Percentiles rank a stretch among this genome's conserved stretches.
Conservation (phyloP, 2,888 invertebrate species). For the Nomada hirtipes region DNA sequence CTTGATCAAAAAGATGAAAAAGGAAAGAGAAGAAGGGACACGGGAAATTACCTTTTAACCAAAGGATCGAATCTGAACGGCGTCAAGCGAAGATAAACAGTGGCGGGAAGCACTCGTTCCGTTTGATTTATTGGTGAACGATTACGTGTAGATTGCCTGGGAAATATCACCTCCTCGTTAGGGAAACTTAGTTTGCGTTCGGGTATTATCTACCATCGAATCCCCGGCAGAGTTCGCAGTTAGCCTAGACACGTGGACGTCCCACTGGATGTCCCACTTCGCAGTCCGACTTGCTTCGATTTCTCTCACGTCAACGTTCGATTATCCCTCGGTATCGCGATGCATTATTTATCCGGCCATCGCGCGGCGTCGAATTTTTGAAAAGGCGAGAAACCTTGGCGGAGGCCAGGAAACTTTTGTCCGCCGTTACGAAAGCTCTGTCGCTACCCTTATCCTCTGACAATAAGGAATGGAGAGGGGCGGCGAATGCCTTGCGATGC, state of each 20-base stretch:
- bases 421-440: slow-evolving; percentile 47
- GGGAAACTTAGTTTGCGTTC: slow-evolving; percentile 4
- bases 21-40: too few relatives aligned
- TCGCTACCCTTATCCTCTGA: slow-evolving; percentile 56
- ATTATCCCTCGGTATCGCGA: slow-evolving; percentile 74
- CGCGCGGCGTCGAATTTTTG: slow-evolving; percentile 59
- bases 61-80: not conserved
- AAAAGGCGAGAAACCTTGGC: slow-evolving; percentile 64
- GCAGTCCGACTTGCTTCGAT: slow-evolving; percentile 63
- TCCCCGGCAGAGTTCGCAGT: slow-evolving; percentile 26
- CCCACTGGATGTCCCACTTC: slow-evolving; percentile 31
- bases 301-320: slow-evolving; percentile 66
- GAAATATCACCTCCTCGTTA: slow-evolving; percentile 47
- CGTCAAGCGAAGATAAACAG: not conserved
- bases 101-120: not conserved
- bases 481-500: slow-evolving; percentile 58
- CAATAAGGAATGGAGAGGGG: slow-evolving; percentile 62
- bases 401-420: slow-evolving; percentile 59
- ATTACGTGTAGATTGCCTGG: slow-evolving; percentile 24
- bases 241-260: slow-evolving; percentile 9
- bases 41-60: not conserved
- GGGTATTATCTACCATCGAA: slow-evolving; percentile 32
- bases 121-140: slow-evolving; percentile 39
- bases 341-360: slow-evolving; percentile 75
- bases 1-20: not conserved